These are phyloP conservation scores for Aptenodytes forsteri DNA, from an alignment of 2,113 vertebrate species.

Conservation along the genomic window DNA sequence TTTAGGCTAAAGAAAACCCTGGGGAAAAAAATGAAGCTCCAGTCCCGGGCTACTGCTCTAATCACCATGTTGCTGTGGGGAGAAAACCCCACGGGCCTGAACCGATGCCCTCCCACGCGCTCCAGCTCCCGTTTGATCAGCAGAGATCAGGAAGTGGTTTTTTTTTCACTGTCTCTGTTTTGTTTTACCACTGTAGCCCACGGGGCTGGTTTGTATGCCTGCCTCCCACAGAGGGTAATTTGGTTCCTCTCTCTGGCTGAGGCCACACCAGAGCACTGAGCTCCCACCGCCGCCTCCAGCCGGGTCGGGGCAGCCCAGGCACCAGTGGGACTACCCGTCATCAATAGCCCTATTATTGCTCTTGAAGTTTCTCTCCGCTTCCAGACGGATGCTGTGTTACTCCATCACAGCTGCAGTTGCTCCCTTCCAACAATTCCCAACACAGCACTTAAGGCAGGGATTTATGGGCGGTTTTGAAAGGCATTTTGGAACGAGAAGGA, in stretches of 20 bases:
- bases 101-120: not conserved
- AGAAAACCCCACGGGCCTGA: slow-evolving; percentile 40
- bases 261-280: not conserved
- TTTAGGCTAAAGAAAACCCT: slow-evolving; percentile 8
- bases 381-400: slow-evolving; percentile 24
- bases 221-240: slow-evolving; percentile 38
- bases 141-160: slow-evolving; percentile 8
- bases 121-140: not conserved
- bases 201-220: not conserved
- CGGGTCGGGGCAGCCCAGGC: slow-evolving; percentile 4
- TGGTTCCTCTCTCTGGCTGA: not conserved
- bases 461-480: slow-evolving; percentile 58
- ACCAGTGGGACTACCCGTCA: not conserved
- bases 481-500: slow-evolving; percentile 2
- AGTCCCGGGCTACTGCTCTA: not conserved
- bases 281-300: not conserved
- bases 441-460: slow-evolving; percentile 37
- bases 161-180: slow-evolving; percentile 10
- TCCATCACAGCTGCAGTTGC: slow-evolving; percentile 54
- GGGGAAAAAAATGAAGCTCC: not conserved
- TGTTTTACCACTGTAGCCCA: not conserved
- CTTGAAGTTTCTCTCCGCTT: not conserved
- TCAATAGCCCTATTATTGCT: slow-evolving; percentile 37
- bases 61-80: not conserved
- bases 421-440: slow-evolving; percentile 64